Percentiles rank a stretch among this genome's conserved stretches.
phyloP scores from a whole-genome alignment of 2,888 invertebrate species.

The Hesperia comma region DNA sequence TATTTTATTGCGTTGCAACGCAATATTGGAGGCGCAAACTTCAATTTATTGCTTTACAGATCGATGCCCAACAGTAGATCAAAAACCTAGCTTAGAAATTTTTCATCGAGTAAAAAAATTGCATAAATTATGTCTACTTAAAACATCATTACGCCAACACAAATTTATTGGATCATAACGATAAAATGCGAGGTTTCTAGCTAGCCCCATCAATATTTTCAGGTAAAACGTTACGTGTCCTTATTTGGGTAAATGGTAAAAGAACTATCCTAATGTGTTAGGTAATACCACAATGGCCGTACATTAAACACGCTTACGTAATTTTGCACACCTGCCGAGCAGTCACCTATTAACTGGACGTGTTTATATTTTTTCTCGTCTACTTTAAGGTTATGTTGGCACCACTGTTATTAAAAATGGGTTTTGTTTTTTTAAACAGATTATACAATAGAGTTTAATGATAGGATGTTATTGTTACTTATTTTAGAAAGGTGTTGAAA shows the following conservation, averaged over 20 bases:
- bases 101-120: too few relatives aligned
- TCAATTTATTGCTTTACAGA: too few relatives aligned
- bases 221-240: background rate
- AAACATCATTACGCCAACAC: too few relatives aligned
- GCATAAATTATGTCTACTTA: too few relatives aligned
- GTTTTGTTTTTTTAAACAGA: conserved; percentile 34
- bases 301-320: conserved; percentile 36
- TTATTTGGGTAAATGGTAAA: conserved; percentile 5
- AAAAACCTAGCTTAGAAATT: too few relatives aligned
- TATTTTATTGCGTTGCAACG: too few relatives aligned
- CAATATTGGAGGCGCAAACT: too few relatives aligned
- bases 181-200: too few relatives aligned
- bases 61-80: too few relatives aligned
- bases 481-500: background rate
- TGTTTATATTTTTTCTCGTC: conserved; percentile 46
- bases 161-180: too few relatives aligned
- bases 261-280: conserved; percentile 27
- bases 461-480: conserved; percentile 6
- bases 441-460: conserved; percentile 12
- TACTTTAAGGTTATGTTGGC: conserved; percentile 40
- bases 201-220: background rate
- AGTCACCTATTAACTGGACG: conserved; percentile 44
- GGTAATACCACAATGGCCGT: conserved; percentile 26
- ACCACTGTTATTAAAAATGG: conserved; percentile 34
- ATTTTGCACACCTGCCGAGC: conserved; percentile 46